Conservation (phyloP, 2,113 vertebrate genomes). For the Beaufortia kweichowensis region DNA sequence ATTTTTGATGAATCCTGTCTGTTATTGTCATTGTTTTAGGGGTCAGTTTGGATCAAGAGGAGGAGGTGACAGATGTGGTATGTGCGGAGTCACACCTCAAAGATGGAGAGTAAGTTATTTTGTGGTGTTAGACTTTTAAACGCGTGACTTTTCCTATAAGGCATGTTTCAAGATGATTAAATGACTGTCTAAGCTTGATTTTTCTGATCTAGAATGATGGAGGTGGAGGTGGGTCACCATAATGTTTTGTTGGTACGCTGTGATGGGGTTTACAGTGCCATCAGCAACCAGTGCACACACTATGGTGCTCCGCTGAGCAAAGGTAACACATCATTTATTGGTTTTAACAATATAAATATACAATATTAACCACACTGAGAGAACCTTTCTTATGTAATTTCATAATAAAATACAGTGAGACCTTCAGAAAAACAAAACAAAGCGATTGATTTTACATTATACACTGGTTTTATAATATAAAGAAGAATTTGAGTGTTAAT, state of each 20-base stretch:
- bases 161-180: background rate
- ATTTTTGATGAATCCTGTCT: background rate
- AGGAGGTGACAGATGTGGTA: slow-evolving; percentile 69
- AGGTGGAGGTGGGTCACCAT: slow-evolving; percentile 74
- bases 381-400: too few species aligned
- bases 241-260: slow-evolving; percentile 75
- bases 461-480: too few species aligned
- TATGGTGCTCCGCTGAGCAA: slow-evolving; percentile 78
- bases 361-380: too few species aligned
- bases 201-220: slow-evolving; percentile 74
- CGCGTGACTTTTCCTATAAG: background rate
- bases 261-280: slow-evolving; percentile 70
- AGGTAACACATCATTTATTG: slow-evolving; percentile 66
- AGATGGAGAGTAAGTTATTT: slow-evolving; percentile 81
- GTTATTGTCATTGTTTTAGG: background rate
- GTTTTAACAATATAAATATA: background rate
- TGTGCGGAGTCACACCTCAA: slow-evolving; percentile 78
- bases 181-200: too few species aligned
- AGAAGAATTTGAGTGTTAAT: too few species aligned
- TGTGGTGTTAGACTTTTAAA: background rate
- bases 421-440: too few species aligned
- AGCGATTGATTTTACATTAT: too few species aligned
- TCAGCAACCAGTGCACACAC: slow-evolving; percentile 82
- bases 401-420: too few species aligned
- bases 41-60: slow-evolving; percentile 56